Percentiles rank a stretch among this genome's conserved stretches.
Conservation (phyloP, 1,140 invertebrate genomes). For the Schlechtendalia chinensis region DNA sequence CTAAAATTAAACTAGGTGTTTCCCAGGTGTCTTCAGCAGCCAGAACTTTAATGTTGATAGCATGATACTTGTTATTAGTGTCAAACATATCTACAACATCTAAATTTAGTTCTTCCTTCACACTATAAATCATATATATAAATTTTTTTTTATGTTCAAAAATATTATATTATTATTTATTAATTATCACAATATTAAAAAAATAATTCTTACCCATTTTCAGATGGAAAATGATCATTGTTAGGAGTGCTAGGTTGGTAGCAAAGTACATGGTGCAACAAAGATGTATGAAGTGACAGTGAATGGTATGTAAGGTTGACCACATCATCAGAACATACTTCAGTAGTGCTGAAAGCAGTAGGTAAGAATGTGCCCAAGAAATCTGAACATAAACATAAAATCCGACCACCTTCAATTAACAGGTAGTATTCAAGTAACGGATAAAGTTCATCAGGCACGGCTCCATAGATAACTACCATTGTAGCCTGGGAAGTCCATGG, state of each 20-base stretch:
- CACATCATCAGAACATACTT: slow-evolving; percentile 77
- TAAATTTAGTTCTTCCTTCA: slow-evolving; percentile 52
- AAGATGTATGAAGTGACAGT: slow-evolving; percentile 74
- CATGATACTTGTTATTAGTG: slow-evolving; percentile 66
- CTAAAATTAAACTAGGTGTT: slow-evolving; percentile 75
- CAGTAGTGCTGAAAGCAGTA: slow-evolving; percentile 72
- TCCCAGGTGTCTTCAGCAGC: slow-evolving; percentile 82
- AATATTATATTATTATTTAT: neutral
- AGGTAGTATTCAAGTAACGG: slow-evolving; percentile 71
- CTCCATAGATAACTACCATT: slow-evolving; percentile 75
- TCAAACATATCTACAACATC: slow-evolving; percentile 59
- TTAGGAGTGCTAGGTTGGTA: slow-evolving; percentile 75
- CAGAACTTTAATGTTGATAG: slow-evolving; percentile 71
- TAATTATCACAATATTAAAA: neutral
- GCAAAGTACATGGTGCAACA: slow-evolving; percentile 84
- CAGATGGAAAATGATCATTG: slow-evolving; percentile 69
- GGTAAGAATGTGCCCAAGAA: slow-evolving; percentile 73
- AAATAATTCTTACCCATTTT: slow-evolving; percentile 55
- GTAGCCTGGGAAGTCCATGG: slow-evolving; percentile 72
- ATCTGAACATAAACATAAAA: slow-evolving; percentile 82
- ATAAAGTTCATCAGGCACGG: slow-evolving; percentile 65
- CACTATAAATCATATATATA: neutral
- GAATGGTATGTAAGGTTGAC: slow-evolving; percentile 78
- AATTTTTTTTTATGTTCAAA: neutral
- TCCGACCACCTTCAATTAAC: slow-evolving; percentile 66